phyloP scores from a whole-genome alignment of 2,113 vertebrate genomes.

The Thamnaconus septentrionalis region DNA sequence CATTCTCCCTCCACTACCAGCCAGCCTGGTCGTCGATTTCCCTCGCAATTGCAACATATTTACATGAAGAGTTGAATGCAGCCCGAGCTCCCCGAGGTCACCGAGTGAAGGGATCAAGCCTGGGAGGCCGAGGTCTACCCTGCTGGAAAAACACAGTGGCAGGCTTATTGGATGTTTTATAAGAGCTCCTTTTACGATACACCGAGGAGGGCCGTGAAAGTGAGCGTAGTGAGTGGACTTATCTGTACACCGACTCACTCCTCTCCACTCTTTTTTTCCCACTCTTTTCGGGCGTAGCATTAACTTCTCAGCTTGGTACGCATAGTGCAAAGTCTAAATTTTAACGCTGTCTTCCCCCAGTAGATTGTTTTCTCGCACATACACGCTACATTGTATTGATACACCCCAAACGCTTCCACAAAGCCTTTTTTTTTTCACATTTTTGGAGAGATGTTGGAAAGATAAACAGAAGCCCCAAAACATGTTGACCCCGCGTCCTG shows the following conservation, averaged over 20 bases:
- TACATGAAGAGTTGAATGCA: constrained; percentile 50
- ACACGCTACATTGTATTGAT: no score
- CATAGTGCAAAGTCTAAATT: no score
- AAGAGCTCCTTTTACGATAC: constrained; percentile 26
- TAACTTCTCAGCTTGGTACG: no score
- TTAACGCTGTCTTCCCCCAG: no score
- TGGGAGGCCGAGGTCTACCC: constrained; percentile 18
- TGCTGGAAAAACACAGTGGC: constrained; percentile 41
- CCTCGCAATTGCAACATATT: constrained; percentile 40
- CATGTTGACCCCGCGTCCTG: no score
- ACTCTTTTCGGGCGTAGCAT: no score
- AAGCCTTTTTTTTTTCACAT: no score
- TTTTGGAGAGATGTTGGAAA: no score
- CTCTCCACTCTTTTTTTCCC: constrained; percentile 4
- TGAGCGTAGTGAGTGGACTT: constrained; percentile 14
- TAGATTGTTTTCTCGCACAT: no score
- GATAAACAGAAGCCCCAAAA: no score
- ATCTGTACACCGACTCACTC: constrained; percentile 9
- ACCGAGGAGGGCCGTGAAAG: neutral
- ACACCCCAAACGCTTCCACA: no score
- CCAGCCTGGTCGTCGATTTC: constrained; percentile 44
- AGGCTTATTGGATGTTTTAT: constrained; percentile 28
- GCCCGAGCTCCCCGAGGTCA: constrained; percentile 36
- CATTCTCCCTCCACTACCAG: constrained; percentile 10
- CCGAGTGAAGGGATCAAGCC: constrained; percentile 28